Percentiles rank a stretch among this genome's conserved stretches.
These are phyloP conservation scores for Dryoscopus gambensis DNA, from an alignment of 2,113 vertebrate genomes.

Conservation along the genomic window DNA sequence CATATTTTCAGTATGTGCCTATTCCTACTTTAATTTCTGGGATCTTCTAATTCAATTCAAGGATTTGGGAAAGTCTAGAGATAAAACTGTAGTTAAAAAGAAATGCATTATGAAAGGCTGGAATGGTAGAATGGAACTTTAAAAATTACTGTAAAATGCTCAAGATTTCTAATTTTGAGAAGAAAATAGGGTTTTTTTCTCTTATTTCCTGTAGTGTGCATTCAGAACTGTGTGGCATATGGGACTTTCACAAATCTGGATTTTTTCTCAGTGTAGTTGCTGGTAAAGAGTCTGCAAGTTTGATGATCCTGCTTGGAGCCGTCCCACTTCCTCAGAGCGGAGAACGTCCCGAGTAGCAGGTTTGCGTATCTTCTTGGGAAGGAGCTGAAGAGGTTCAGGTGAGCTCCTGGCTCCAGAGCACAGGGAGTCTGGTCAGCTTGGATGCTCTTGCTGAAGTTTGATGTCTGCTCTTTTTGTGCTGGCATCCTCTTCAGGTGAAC, in stretches of 20 bases:
- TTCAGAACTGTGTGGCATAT: neutral
- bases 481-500: neutral
- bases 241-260: neutral
- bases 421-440: neutral
- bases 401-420: neutral
- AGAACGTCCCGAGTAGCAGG: rapidly evolving
- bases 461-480: neutral
- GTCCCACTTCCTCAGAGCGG: neutral
- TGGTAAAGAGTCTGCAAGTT: neutral
- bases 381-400: neutral
- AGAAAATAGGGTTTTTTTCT: neutral
- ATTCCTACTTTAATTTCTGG: neutral
- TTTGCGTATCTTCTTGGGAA: neutral
- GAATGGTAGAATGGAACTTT: neutral
- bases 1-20: neutral
- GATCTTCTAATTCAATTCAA: constrained; percentile 14
- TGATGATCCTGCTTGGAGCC: neutral
- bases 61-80: neutral
- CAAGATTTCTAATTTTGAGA: neutral
- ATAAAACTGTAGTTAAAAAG: neutral
- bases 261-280: neutral
- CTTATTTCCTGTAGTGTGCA: neutral
- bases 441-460: neutral
- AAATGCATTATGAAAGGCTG: neutral
- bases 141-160: neutral